These are phyloP conservation scores for Nycticryphes semicollaris DNA, from an alignment of 2,113 vertebrate genomes.

Conservation along the genomic window DNA sequence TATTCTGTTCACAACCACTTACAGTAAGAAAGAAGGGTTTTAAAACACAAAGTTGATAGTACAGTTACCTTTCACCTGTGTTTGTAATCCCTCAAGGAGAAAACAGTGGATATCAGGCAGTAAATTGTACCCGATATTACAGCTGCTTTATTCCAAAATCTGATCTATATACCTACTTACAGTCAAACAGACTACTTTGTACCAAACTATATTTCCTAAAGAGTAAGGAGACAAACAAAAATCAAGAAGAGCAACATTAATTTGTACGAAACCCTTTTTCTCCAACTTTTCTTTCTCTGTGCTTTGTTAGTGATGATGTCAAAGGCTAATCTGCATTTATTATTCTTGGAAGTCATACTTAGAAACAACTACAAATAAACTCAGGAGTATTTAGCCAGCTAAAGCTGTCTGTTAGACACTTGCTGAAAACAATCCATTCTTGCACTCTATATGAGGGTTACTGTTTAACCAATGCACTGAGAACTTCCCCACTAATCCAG, in stretches of 20 bases:
- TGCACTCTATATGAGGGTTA: background rate
- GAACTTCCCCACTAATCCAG: background rate
- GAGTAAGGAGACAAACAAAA: background rate
- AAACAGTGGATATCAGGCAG: background rate
- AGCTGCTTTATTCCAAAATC: background rate
- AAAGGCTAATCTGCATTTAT: background rate
- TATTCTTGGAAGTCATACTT: background rate
- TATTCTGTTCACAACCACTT: background rate
- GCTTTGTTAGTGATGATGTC: background rate
- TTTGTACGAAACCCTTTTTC: background rate
- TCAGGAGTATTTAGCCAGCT: background rate
- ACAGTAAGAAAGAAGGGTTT: background rate
- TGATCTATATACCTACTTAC: background rate
- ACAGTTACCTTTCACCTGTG: background rate
- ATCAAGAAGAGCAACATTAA: background rate
- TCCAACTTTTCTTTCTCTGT: background rate
- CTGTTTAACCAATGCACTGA: background rate
- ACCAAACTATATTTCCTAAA: background rate
- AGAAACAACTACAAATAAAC: background rate
- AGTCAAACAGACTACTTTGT: background rate
- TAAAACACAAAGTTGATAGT: background rate
- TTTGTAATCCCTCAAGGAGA: background rate
- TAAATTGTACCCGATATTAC: background rate
- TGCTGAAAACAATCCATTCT: background rate
- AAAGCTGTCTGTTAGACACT: background rate